Conservation (phyloP, 1,140 invertebrate genomes). For the Neocloeon triangulifer region DNA sequence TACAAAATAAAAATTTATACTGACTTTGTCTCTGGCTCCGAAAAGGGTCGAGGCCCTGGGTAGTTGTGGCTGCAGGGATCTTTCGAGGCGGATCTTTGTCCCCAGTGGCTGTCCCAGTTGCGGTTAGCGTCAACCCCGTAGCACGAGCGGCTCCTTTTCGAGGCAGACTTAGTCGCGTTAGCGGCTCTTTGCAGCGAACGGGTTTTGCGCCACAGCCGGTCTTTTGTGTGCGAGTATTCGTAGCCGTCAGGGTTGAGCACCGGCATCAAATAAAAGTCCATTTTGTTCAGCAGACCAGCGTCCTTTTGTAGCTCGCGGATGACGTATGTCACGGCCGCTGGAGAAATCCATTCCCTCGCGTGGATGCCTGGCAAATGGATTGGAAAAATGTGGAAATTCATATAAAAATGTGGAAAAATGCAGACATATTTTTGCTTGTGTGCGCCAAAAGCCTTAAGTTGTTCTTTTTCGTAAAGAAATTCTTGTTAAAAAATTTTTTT, state of each 20-base stretch:
- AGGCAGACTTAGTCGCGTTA: not conserved
- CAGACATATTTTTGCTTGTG: no score
- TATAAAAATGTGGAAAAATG: no score
- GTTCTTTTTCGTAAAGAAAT: no score
- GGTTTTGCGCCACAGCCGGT: slow-evolving; percentile 31
- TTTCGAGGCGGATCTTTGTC: slow-evolving; percentile 42
- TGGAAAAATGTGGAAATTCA: no score
- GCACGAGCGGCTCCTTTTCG: slow-evolving; percentile 9
- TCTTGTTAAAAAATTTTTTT: no score
- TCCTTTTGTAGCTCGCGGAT: no score
- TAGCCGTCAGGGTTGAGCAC: slow-evolving; percentile 39
- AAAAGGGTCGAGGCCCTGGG: slow-evolving; percentile 51
- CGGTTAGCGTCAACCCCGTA: slow-evolving; percentile 40
- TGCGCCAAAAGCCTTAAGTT: no score
- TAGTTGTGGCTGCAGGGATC: slow-evolving; percentile 60
- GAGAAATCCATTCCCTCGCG: slow-evolving; percentile 59
- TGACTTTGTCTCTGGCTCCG: slow-evolving; percentile 68
- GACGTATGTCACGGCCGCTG: slow-evolving; percentile 37
- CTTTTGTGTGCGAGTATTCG: slow-evolving; percentile 14
- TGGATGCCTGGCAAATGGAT: slow-evolving; percentile 38
- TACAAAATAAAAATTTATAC: no score
- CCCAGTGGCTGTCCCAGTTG: slow-evolving; percentile 45
- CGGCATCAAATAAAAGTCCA: slow-evolving; percentile 28
- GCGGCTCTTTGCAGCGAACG: not conserved
- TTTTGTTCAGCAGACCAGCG: slow-evolving; percentile 15